Base-by-base conservation (phyloP, 2,888 invertebrate genomes). In the Tenthredo amoena region DNA sequence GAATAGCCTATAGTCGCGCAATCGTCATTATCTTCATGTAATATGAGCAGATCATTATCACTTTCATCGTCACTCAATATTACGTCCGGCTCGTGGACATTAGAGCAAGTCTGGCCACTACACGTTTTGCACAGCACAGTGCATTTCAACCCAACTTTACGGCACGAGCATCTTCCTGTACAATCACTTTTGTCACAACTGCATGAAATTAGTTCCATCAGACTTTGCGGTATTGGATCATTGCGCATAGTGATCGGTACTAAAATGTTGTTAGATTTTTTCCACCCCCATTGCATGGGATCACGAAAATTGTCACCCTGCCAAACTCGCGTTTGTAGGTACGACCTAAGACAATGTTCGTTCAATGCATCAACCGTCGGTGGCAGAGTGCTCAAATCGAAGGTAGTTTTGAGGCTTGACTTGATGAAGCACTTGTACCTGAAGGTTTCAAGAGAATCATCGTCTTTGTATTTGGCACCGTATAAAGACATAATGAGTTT, bases 201-300 rank as follows among this genome's bases (percentile, higher is more conserved):
- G 87, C 88, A 88, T 82, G 88, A 89, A 87, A 90, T 89, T 34
- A 88, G 88, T 84, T 90, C 89, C 10, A 89, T 87, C 12, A 89
- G 87, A 87, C 87, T 88, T 87, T 89, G 88, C 81, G 90, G 89
- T 31, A 88, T 87, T 77, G 87, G 88, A 65, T 84, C 85, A 18
- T 87, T 85, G 83, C 87, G 72, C 72, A 86, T 87, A 34, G 82
- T 86, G 58, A 87, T 77, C 83, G 87, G 87, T 40, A 87, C 85
- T 84, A 87, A 84, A 26, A 34, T 55, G 84, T 88, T 87, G 86
- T 89, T 85, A 85, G 68, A 84, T 83, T 88, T 86, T 87, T 88
- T 88, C 90, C 91, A 90, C 85, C 89, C 89, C 87, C 89, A 91
- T 55, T 89, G 87, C 87, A 88, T 85, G 40, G 88, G 87, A 34